These are phyloP conservation scores for Australoheros facetus DNA, from an alignment of 2,797 vertebrate species.

Conservation along the genomic window DNA sequence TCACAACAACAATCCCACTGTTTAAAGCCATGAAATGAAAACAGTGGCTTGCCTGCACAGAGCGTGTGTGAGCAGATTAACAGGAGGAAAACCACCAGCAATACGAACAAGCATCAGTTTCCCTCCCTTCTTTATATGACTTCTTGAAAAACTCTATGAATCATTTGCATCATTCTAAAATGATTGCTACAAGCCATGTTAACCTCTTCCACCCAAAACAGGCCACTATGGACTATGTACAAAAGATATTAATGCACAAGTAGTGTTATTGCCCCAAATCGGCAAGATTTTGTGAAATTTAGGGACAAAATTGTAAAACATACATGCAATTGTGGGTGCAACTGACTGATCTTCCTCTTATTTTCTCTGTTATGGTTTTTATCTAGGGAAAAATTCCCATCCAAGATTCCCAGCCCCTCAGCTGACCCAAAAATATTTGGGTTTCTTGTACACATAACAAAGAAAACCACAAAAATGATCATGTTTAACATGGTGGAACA, in stretches of 20 bases:
- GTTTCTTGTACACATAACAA: not conserved
- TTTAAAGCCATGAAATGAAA: not conserved
- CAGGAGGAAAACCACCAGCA: not conserved
- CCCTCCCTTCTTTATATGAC: not conserved
- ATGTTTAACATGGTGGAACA: not conserved
- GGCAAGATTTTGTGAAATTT: not conserved
- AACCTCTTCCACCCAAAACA: not conserved
- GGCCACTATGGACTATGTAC: not conserved
- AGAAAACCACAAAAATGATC: not conserved
- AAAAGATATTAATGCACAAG: not conserved
- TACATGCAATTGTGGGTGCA: not conserved
- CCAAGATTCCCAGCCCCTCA: not conserved
- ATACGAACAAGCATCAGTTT: not conserved
- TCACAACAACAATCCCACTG: not conserved
- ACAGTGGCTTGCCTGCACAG: not conserved
- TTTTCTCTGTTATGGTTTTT: not conserved
- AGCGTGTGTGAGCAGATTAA: not conserved
- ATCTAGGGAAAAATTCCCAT: not conserved
- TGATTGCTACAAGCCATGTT: not conserved
- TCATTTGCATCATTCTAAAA: not conserved
- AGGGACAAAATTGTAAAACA: not conserved
- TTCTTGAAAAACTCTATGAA: not conserved
- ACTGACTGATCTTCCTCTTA: not conserved
- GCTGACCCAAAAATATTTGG: not conserved
- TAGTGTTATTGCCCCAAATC: not conserved